Evolutionary conservation across 2,888 invertebrate species (phyloP), one percentile per base, ranked within the genome.

Genomic region (Xylocampa areola): DNA sequence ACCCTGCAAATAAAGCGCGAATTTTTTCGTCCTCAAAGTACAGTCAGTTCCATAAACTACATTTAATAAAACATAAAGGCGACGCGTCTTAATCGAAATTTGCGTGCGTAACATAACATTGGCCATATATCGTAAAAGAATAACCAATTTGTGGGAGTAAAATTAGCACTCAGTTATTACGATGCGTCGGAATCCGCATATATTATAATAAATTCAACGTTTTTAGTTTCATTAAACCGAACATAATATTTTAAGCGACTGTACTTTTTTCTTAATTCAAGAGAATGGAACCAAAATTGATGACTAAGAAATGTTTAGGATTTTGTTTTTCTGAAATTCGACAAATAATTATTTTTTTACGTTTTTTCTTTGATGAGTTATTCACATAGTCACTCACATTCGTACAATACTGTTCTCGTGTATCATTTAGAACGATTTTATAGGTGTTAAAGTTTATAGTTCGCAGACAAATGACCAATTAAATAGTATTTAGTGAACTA

Each of bases 151-250:
- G 62, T 52, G 60, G 19, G 61, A 63, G 68, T 78, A 76, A 82
- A 85, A 85, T 86, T 86, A 83, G 77, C 81, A 69, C 72, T 70
- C 67, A 49, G 52, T 65, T 69, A 68, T 58, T 71, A 55, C 19
- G 32, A 59, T 36, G 33, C 41, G 44, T 48, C 58, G 48, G 35
- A 58, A 16, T 4, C 17, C 8, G 19, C 25, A 21, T 13, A 48
- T 13, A 50, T 36, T 48, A n/a, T 25, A 43, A 43, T 25, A 51
- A 52, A 21, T 11, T 39, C 17, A 37, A 11, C n/a, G n/a, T 48
- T 43, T 44, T 60, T 29, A 19, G 6, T 51, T 41, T 41, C 0
- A 23, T 32, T 57, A 13, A 25, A 30, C 27, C 11, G 11, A 14
- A 23, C 23, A 10, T 13, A 8, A 33, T 43, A 16, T 37, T 59